Evolutionary conservation across 2,888 invertebrate species (phyloP), one percentile per base, ranked within the genome.

Genomic region (Ellobium chinense): DNA sequence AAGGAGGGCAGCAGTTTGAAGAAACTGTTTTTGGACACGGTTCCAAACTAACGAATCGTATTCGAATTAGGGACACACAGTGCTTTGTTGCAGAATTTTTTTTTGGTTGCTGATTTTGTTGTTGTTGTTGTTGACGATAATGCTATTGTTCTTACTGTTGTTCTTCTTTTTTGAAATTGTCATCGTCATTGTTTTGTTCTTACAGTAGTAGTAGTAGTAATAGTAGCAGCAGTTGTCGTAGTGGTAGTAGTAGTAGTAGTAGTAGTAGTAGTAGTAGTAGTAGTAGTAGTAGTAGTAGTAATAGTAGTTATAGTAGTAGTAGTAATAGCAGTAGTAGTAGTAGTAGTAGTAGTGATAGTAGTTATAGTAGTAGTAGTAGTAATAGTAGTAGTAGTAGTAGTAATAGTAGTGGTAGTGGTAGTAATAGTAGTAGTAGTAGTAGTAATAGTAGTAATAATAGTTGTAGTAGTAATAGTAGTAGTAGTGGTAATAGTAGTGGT

Each of bases 221-320:
- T 34, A 60, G 60, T 24, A 2, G 24, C 31, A 31, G 31, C n/a
- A 14, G 29, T 9, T 7, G 63, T 63, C n/a, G 12, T 9, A 63
- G 63, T 66, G 18, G 68, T 68, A 39, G 37, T 39, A 39, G 68
- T 39, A 39, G 39, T 68, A 68, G 68, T 68, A 68, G 68, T 37
- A 68, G 68, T 68, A 68, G 39, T 37, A 37, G 68, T 68, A 68
- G 68, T 37, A 68, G 68, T 68, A 37, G 68, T 68, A 37, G 39
- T 39, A 37, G 68, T 68, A 39, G 68, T 68, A 39, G 68, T 68
- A 39, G 68, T 68, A 29, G 56, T 70, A 29, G 70, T 56, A 56
- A 29, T 70, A 56, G 70, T 56, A 70, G 70, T 70, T 27, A 56
- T 70, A 56, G 70, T 70, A 70, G 70, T 70, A 70, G 70, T 70